A percentile compares a stretch with the other conserved stretches of the same genome.
Conservation (phyloP, 2,888 invertebrate species). For the Nephrotoma flavescens region DNA sequence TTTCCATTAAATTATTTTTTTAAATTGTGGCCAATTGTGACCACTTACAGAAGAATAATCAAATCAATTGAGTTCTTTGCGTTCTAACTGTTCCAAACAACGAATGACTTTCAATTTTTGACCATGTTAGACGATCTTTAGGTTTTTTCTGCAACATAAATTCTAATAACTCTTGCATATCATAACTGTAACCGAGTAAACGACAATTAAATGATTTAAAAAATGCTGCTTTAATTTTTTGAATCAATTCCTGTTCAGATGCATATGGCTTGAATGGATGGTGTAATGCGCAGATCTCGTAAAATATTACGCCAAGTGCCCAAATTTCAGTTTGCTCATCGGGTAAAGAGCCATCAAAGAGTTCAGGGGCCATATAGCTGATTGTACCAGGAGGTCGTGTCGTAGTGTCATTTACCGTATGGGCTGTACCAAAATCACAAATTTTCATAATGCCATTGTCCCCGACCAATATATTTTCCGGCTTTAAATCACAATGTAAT, state of each 20-base stretch:
- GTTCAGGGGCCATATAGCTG: slow-evolving; percentile 52
- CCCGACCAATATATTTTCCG: slow-evolving; percentile 13
- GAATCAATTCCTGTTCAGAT: neutral
- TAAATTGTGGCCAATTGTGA: no score
- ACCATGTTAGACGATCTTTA: neutral
- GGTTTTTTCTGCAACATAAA: neutral
- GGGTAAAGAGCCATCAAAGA: slow-evolving; percentile 43
- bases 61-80: no score
- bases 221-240: neutral
- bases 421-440: slow-evolving; percentile 17
- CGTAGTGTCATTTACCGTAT: slow-evolving; percentile 27
- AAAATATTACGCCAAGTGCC: slow-evolving; percentile 49
- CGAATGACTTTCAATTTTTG: neutral
- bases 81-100: neutral
- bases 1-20: no score
- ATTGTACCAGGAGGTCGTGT: slow-evolving; percentile 36
- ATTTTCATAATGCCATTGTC: slow-evolving; percentile 11
- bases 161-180: neutral
- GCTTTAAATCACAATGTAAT: slow-evolving; percentile 14
- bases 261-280: slow-evolving; percentile 8
- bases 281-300: slow-evolving; percentile 34
- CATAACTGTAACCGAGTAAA: neutral
- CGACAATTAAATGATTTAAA: neutral
- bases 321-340: slow-evolving; percentile 51
- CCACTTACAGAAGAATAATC: no score